phyloP scores from a whole-genome alignment of 1,140 invertebrate species.

The Heliconius melpomene region DNA sequence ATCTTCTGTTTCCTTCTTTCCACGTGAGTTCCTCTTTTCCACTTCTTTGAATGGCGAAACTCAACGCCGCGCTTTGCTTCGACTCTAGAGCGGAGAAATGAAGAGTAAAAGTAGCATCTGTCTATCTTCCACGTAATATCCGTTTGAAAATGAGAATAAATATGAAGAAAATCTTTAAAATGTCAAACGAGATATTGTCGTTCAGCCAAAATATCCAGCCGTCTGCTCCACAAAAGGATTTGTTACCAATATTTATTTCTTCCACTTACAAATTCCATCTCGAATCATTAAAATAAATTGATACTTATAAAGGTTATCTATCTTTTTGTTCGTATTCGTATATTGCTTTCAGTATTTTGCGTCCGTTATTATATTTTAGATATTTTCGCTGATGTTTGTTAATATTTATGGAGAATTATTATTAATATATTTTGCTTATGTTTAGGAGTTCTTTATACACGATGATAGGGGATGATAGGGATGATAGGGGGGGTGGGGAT shows the following conservation, averaged over 20 bases:
- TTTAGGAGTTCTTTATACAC: no score
- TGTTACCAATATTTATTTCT: constrained; percentile 18
- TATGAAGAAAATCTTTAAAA: neutral
- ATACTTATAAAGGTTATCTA: constrained; percentile 21
- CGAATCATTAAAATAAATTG: constrained; percentile 28
- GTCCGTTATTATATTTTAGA: neutral
- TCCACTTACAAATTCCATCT: constrained; percentile 17
- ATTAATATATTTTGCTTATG: no score
- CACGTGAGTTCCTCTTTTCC: no score
- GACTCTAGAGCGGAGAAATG: no score
- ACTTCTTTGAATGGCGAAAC: no score
- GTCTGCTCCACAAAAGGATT: constrained; percentile 9
- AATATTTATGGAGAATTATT: neutral
- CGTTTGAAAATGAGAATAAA: neutral
- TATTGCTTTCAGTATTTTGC: constrained; percentile 1
- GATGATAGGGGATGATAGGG: no score
- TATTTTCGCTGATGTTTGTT: neutral
- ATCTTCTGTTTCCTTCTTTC: no score
- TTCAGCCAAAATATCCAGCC: constrained; percentile 5
- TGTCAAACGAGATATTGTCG: neutral
- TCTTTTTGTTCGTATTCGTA: neutral
- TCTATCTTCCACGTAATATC: neutral
- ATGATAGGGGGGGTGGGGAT: no score
- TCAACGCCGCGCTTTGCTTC: no score
- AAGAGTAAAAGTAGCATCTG: neutral